phyloP scores from a whole-genome alignment of 2,113 vertebrate genomes.

The Pogona vitticeps region DNA sequence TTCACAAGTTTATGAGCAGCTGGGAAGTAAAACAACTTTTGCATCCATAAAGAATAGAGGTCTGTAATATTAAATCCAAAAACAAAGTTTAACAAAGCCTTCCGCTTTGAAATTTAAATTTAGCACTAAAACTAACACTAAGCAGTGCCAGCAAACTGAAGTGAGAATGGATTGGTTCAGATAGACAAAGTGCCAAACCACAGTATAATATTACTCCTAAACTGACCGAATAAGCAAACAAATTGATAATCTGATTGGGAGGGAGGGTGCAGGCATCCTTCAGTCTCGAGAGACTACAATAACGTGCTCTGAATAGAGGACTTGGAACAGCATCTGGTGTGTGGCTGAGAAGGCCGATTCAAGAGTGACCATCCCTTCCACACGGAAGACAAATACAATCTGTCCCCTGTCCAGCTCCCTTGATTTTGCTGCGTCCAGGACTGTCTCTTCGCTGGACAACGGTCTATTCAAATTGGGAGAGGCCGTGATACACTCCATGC shows the following conservation, averaged over 20 bases:
- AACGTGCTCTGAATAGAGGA: too few relatives aligned
- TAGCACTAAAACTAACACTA: neutral
- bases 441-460: too few relatives aligned
- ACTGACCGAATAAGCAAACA: neutral
- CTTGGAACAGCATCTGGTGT: too few relatives aligned
- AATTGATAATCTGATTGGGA: neutral
- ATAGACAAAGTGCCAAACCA: neutral
- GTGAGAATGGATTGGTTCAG: neutral
- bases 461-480: too few relatives aligned
- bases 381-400: too few relatives aligned
- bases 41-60: neutral
- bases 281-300: too few relatives aligned
- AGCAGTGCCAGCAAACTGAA: neutral
- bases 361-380: too few relatives aligned
- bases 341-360: too few relatives aligned
- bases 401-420: too few relatives aligned
- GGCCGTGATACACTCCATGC: too few relatives aligned
- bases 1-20: slow-evolving; percentile 45
- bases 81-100: neutral
- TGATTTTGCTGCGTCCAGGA: too few relatives aligned
- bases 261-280: too few relatives aligned
- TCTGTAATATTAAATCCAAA: neutral
- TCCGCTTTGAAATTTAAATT: neutral
- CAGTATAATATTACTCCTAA: neutral
- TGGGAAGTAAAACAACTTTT: neutral